Evolutionary conservation across 2,888 invertebrate species (phyloP), one percentile per base, ranked within the genome.

Genomic region (Lithophane ornitopus): DNA sequence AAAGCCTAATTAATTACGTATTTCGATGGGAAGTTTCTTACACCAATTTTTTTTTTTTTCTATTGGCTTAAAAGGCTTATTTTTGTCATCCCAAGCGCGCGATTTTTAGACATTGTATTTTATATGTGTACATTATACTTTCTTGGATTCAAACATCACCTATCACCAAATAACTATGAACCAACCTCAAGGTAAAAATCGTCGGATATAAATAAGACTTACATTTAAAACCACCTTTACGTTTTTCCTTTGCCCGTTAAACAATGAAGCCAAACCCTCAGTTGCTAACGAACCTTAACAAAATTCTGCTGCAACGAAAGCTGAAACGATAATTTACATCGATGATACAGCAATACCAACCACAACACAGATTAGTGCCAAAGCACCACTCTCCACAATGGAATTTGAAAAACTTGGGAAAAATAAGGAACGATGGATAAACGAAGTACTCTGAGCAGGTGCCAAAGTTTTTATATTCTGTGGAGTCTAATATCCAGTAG

Each of bases 261-360:
- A 78, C 65, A 80, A 73, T 76, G n/a, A 62, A 63, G 22, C 46
- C 28, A 56, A 61, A 26, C 44, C 22, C 49, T 44, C 28, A 71
- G 28, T 34, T n/a, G 41, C 74, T 76, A 76, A 79, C 73, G 66
- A 81, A 82, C 54, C 74, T 72, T 39, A 79, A 70, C 79, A 80
- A 82, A 79, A 62, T 54, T 76, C 70, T 58, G 66, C 62, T 71
- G 68, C 68, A 86, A 59, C 63, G 76, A 74, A 78, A 72, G 66
- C 74, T 65, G 61, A 69, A 84, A 71, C 81, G 73, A 65, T 84
- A 66, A 76, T 86, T 82, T 85, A 85, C 80, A 77, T 76, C 75
- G 85, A 82, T 86, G 87, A 86, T 79, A 74, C 85, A 86, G 86
- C 86, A 82, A 39, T 68, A 71, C 52, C 16, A 14, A n/a, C 61